Conservation (phyloP, 2,113 vertebrate genomes). For the Rhynchomys soricoides region DNA sequence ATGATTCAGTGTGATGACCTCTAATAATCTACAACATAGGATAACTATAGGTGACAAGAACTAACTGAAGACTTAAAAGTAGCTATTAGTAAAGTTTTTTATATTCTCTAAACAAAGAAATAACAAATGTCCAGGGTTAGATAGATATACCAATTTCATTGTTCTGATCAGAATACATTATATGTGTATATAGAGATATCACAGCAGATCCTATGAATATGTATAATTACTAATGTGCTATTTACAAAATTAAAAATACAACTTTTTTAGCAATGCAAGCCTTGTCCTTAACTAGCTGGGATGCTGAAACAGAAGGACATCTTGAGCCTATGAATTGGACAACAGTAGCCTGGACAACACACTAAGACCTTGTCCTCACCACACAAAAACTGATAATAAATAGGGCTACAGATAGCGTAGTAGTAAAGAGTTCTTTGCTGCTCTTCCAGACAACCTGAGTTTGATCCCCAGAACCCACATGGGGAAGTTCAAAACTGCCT, state of each 20-base stretch:
- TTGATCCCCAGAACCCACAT: background rate
- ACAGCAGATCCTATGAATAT: background rate
- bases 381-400: background rate
- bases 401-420: background rate
- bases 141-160: background rate
- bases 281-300: background rate
- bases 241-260: background rate
- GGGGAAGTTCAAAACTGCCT: background rate
- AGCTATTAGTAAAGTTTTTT: background rate
- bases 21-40: background rate
- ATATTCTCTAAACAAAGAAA: background rate
- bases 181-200: background rate
- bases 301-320: background rate
- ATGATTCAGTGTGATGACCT: background rate
- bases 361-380: background rate
- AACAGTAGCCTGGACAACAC: background rate
- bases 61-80: slow-evolving; percentile 7
- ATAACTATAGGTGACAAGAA: background rate
- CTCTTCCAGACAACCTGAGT: background rate
- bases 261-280: background rate
- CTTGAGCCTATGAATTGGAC: background rate
- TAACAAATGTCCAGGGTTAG: background rate
- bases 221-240: background rate
- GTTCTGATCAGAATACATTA: background rate
- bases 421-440: background rate